These are phyloP conservation scores for Eucriotettix oculatus DNA, from an alignment of 2,888 invertebrate genomes.

Conservation along the genomic window DNA sequence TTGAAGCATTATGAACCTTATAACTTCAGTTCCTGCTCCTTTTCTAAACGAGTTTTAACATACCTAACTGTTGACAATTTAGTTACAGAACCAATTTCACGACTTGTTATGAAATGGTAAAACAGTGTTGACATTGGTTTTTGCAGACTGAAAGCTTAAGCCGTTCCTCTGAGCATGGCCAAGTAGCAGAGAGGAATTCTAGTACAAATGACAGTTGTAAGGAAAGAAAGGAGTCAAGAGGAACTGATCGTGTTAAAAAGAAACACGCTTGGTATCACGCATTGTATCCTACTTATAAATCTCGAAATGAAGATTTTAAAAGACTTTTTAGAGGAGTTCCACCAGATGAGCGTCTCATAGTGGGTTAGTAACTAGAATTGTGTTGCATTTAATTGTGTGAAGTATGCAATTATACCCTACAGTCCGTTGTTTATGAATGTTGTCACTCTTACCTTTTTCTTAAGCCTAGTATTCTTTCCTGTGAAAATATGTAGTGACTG, in stretches of 20 bases:
- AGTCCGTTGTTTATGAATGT: no score
- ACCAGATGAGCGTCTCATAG: conserved; percentile 77
- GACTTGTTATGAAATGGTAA: no score
- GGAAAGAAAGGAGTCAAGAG: conserved; percentile 23
- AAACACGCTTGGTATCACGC: conserved; percentile 77
- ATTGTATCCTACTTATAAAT: conserved; percentile 84
- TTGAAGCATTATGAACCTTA: no score
- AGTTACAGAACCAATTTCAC: no score
- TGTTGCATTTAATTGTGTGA: no score
- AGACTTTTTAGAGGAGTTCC: conserved; percentile 83
- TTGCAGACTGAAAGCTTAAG: conserved; percentile 20
- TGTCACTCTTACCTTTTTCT: no score
- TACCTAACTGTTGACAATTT: no score
- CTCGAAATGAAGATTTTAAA: conserved; percentile 81
- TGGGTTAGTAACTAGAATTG: conserved; percentile 44
- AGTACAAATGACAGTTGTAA: conserved; percentile 8
- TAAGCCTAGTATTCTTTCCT: no score
- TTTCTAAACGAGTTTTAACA: no score
- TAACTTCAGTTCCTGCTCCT: no score
- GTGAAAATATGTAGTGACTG: background rate
- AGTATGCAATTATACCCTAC: no score
- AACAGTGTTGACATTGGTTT: background rate
- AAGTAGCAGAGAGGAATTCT: conserved; percentile 5
- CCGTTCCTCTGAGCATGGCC: conserved; percentile 23
- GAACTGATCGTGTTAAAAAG: conserved; percentile 38